phyloP scores from a whole-genome alignment of 2,113 vertebrate genomes.

The Ceyx cyanopectus region DNA sequence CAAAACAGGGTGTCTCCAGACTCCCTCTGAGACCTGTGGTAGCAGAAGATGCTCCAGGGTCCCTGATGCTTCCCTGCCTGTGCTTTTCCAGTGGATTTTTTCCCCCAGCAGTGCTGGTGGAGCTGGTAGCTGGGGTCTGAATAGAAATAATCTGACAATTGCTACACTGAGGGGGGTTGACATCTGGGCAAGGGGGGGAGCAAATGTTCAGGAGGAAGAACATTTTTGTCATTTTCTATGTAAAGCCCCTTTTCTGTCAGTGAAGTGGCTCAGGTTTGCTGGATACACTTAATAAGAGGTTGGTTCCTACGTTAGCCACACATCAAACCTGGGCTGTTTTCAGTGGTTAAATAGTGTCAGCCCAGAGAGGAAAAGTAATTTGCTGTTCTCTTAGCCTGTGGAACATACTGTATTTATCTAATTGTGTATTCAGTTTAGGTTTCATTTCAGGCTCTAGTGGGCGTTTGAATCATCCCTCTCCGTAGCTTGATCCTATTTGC shows the following conservation, averaged over 20 bases:
- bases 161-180: too few relatives aligned
- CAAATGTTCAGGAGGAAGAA: background rate
- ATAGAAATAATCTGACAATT: background rate
- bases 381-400: slow-evolving; percentile 61
- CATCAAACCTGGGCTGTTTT: background rate
- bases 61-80: background rate
- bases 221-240: background rate
- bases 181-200: background rate
- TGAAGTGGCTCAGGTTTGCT: background rate
- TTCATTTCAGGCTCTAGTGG: slow-evolving; percentile 50
- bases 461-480: slow-evolving; percentile 37
- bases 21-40: background rate
- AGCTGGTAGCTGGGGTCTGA: background rate
- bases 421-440: slow-evolving; percentile 56
- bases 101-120: background rate
- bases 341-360: slow-evolving; percentile 35
- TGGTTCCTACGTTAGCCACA: background rate
- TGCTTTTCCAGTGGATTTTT: background rate
- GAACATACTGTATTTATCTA: slow-evolving; percentile 66
- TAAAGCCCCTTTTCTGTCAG: background rate
- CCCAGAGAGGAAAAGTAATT: slow-evolving; percentile 49
- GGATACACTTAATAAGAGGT: background rate
- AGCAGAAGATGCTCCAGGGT: background rate
- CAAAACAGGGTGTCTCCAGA: background rate
- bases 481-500: slow-evolving; percentile 15